Conservation (phyloP, 2,888 invertebrate species). For the Epirrita christyi region DNA sequence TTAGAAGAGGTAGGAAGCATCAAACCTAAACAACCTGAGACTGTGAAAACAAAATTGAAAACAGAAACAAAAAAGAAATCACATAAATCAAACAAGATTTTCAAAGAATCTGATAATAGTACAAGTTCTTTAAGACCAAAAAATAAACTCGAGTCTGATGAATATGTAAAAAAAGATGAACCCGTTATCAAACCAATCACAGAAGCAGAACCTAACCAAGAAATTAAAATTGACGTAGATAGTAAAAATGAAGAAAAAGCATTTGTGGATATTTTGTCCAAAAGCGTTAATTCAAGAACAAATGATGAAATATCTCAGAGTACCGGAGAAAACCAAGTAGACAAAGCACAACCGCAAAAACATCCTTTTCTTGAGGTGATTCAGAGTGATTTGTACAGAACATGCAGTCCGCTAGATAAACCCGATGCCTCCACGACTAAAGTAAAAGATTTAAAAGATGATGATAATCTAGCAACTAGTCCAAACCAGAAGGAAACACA, state of each 20-base stretch:
- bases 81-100: neutral
- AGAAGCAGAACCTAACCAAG: neutral
- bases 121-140: neutral
- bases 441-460: neutral
- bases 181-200: neutral
- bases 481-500: neutral
- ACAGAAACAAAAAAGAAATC: neutral
- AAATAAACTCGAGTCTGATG: neutral
- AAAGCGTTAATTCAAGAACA: neutral
- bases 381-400: constrained; percentile 5
- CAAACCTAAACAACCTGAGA: neutral
- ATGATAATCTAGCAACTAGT: neutral
- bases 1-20: neutral
- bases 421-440: neutral
- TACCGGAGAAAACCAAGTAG: neutral
- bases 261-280: neutral
- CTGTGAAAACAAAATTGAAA: neutral
- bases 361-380: constrained; percentile 16
- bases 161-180: neutral
- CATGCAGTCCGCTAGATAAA: neutral
- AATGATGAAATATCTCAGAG: neutral
- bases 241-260: neutral
- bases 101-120: neutral
- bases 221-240: neutral
- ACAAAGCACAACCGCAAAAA: neutral